Evolutionary conservation across 2,888 invertebrate genomes (phyloP).

Genomic region (Trichopoda pennipes): DNA sequence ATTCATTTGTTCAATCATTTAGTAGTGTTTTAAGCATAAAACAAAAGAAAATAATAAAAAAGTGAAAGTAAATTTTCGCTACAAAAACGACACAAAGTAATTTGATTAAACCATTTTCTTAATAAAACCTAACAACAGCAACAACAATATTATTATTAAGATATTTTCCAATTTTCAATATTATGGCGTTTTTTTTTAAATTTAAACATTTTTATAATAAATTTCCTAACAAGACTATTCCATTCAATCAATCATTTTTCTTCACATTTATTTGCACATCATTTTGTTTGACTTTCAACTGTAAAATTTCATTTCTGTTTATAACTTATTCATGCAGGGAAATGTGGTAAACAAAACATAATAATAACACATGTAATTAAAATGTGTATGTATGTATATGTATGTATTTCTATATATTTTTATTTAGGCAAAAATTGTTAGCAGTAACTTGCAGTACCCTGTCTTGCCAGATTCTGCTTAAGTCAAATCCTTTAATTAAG

Average conservation of each 20-base stretch:
- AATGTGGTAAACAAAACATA: neutral
- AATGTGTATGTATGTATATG: too few relatives aligned
- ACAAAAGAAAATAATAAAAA: constrained; percentile 54
- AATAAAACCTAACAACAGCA: constrained; percentile 35
- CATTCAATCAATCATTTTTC: constrained; percentile 38
- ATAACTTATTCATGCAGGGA: neutral
- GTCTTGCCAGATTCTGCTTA: too few relatives aligned
- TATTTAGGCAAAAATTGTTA: too few relatives aligned
- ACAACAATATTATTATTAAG: neutral
- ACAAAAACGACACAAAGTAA: neutral
- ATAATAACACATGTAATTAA: too few relatives aligned
- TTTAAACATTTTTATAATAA: constrained; percentile 30
- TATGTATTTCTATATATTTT: too few relatives aligned
- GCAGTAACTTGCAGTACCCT: too few relatives aligned
- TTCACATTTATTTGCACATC: neutral
- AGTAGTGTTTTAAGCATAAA: constrained; percentile 46
- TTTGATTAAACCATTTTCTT: constrained; percentile 51
- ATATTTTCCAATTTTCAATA: neutral
- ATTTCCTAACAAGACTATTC: constrained; percentile 39
- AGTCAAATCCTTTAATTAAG: too few relatives aligned
- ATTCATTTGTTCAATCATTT: neutral
- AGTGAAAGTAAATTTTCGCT: constrained; percentile 55
- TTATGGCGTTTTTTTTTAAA: constrained; percentile 31
- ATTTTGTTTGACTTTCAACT: neutral
- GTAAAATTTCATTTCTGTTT: constrained; percentile 10